A percentile compares a stretch with the other conserved stretches of the same genome.
These are phyloP conservation scores for Stegodyphus mimosarum DNA, from an alignment of 1,140 invertebrate genomes.

Conservation along the genomic window DNA sequence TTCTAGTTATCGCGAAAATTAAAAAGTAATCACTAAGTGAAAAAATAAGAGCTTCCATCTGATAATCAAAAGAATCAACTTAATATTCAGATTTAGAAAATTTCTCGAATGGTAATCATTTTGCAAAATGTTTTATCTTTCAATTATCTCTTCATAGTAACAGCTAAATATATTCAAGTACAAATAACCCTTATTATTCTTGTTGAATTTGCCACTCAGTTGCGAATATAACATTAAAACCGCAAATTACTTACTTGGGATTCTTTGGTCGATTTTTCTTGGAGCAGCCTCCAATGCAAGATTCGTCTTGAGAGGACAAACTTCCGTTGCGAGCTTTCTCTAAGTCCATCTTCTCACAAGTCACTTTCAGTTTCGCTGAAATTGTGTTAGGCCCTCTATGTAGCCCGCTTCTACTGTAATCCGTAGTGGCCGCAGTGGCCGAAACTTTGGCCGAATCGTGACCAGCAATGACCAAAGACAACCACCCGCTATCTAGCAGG, in stretches of 20 bases:
- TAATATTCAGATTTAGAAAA: too few species aligned
- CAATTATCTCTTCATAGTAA: too few species aligned
- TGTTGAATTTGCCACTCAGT: background rate
- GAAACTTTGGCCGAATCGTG: constrained; percentile 34
- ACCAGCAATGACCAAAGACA: constrained; percentile 41
- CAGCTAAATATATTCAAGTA: too few species aligned
- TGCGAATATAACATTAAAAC: background rate
- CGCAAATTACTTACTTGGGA: constrained; percentile 32
- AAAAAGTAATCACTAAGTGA: too few species aligned
- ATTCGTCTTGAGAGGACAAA: constrained; percentile 41
- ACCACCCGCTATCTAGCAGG: constrained; percentile 50
- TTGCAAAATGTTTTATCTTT: too few species aligned
- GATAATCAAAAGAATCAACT: too few species aligned
- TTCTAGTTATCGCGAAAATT: too few species aligned
- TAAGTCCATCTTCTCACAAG: constrained; percentile 53
- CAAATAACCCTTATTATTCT: too few species aligned
- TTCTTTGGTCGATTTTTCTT: constrained; percentile 46
- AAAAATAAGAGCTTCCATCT: too few species aligned
- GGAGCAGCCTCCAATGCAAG: constrained; percentile 18
- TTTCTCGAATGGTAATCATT: too few species aligned
- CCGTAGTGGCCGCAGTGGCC: constrained; percentile 14
- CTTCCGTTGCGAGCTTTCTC: constrained; percentile 16
- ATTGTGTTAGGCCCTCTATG: constrained; percentile 27
- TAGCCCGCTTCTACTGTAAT: background rate
- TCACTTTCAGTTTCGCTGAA: constrained; percentile 47